Percentiles rank a stretch among this genome's conserved stretches.
These are phyloP conservation scores for Gallinago stenura DNA, from an alignment of 2,797 vertebrate genomes.

Conservation along the genomic window DNA sequence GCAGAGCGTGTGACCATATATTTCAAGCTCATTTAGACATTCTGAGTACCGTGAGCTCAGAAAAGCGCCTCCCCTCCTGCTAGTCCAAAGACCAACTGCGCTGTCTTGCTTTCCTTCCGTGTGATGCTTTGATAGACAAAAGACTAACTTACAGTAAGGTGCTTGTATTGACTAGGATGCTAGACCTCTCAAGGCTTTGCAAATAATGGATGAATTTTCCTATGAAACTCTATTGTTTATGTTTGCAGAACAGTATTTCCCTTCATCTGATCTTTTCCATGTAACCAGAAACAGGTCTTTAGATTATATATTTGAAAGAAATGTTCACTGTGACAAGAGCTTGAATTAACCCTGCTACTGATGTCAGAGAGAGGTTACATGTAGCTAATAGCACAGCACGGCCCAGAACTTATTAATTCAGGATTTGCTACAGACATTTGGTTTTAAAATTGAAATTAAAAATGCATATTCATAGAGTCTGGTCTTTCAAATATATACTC, in stretches of 20 bases:
- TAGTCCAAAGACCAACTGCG: rapidly evolving
- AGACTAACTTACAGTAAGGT: background rate
- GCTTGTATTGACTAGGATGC: background rate
- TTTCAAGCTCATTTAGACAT: background rate
- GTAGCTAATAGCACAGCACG: background rate
- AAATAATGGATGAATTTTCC: background rate
- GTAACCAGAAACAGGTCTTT: background rate
- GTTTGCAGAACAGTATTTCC: background rate
- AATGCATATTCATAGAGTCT: constrained; percentile 30
- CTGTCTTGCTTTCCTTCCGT: background rate
- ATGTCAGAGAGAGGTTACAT: background rate
- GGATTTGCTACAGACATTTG: background rate
- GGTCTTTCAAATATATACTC: background rate
- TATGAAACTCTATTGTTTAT: background rate
- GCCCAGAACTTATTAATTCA: background rate
- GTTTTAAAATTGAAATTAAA: constrained; percentile 21
- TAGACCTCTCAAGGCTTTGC: background rate
- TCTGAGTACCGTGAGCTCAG: background rate
- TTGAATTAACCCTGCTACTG: background rate
- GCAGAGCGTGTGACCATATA: background rate
- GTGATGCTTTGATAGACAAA: background rate
- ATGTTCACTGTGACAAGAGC: background rate
- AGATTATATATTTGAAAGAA: background rate
- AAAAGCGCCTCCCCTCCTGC: background rate
- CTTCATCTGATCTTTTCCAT: background rate